phyloP scores from a whole-genome alignment of 2,888 invertebrate species.

The Drosophila monieri region DNA sequence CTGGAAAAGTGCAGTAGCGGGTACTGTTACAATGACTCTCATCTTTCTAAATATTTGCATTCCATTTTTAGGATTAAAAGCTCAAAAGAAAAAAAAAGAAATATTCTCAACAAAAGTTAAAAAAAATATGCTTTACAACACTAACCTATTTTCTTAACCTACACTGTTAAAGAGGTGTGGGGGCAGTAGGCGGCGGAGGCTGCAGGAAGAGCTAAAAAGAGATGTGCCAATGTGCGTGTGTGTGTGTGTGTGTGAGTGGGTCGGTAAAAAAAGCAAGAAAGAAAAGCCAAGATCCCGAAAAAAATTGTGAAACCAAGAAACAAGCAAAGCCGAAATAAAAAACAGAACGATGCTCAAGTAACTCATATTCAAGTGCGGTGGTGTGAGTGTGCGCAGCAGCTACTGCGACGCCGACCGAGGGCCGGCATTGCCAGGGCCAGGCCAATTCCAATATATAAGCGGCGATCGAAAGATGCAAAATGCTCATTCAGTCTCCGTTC shows the following conservation, averaged over 20 bases:
- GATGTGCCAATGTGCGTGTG: slow-evolving; percentile 2
- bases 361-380: slow-evolving; percentile 56
- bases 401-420: slow-evolving; percentile 40
- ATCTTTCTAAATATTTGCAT: neutral
- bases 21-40: neutral
- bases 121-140: too few relatives aligned
- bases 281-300: slow-evolving; percentile 49
- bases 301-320: slow-evolving; percentile 39
- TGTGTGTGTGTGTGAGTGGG: slow-evolving; percentile 35
- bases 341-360: slow-evolving; percentile 74
- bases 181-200: slow-evolving; percentile 63
- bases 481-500: slow-evolving; percentile 71
- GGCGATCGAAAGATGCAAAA: slow-evolving; percentile 79
- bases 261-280: slow-evolving; percentile 52
- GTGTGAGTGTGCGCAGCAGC: slow-evolving; percentile 42
- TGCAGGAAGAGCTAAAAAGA: slow-evolving; percentile 57
- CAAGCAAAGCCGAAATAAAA: slow-evolving; percentile 54
- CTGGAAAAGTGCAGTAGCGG: slow-evolving; percentile 38
- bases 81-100: neutral
- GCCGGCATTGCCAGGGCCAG: slow-evolving; percentile 52
- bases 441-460: slow-evolving; percentile 68
- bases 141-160: neutral
- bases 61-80: neutral
- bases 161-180: neutral
- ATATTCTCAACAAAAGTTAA: too few relatives aligned